These are phyloP conservation scores for Aphyosemion australe DNA, from an alignment of 2,113 vertebrate genomes.

Conservation along the genomic window DNA sequence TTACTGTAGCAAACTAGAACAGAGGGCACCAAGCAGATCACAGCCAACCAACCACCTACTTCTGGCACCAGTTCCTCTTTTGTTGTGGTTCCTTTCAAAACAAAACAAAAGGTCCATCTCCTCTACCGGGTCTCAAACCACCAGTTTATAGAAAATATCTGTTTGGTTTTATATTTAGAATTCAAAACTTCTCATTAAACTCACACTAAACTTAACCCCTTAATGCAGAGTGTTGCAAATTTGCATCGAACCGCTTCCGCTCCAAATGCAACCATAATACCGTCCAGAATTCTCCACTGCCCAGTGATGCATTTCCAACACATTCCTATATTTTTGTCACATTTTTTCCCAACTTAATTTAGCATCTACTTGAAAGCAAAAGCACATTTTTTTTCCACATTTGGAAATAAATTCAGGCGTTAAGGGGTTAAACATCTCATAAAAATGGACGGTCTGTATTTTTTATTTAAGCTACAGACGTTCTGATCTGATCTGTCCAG, in stretches of 20 bases:
- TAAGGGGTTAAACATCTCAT: no score
- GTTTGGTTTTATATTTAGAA: constrained; percentile 20
- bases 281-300: no score
- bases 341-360: no score
- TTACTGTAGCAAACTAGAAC: constrained; percentile 30
- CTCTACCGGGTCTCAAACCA: constrained; percentile 23
- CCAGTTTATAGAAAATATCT: constrained; percentile 7
- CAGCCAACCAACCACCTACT: constrained; percentile 49
- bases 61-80: constrained; percentile 47
- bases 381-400: no score
- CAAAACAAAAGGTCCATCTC: constrained; percentile 48
- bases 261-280: no score
- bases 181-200: not conserved
- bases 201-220: no score
- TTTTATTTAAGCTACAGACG: not conserved
- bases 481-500: not conserved
- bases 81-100: constrained; percentile 60
- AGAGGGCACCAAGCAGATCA: constrained; percentile 33
- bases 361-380: no score
- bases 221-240: no score
- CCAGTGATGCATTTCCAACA: no score
- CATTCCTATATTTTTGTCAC: no score
- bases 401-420: no score
- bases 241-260: no score
- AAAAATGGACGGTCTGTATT: not conserved